These are phyloP conservation scores for Megaceryle torquata DNA, from an alignment of 2,113 vertebrate species.

Conservation along the genomic window DNA sequence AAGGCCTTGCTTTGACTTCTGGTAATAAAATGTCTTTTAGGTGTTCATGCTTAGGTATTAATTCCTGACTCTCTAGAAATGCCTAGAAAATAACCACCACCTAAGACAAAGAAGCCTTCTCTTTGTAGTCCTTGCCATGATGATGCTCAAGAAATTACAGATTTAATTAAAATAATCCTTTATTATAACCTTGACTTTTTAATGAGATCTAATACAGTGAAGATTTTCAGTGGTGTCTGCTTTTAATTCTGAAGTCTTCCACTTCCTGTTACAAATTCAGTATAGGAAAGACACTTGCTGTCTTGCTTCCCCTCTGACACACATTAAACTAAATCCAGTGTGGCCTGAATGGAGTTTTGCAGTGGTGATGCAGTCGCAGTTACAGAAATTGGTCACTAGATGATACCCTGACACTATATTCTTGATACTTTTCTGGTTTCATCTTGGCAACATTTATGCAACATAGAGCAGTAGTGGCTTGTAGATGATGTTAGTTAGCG, in stretches of 20 bases:
- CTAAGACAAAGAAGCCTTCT: background rate
- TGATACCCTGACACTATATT: background rate
- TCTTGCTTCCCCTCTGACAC: background rate
- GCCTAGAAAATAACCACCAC: background rate
- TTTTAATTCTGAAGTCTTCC: background rate
- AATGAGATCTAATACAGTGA: background rate
- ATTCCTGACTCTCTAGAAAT: background rate
- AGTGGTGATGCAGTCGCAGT: background rate
- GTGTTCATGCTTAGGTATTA: background rate
- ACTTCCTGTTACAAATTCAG: background rate
- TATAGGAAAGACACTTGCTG: background rate
- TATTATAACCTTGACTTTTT: background rate
- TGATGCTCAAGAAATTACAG: background rate
- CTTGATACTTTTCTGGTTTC: background rate
- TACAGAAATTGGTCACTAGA: conserved; percentile 34
- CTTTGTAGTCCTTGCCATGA: background rate
- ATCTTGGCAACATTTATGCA: background rate
- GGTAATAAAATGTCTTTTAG: background rate
- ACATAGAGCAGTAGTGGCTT: background rate
- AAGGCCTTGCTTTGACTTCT: background rate
- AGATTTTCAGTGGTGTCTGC: background rate
- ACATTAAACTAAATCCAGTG: background rate
- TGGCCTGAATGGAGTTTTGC: background rate
- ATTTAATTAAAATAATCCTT: background rate
- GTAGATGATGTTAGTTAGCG: background rate